phyloP scores from a whole-genome alignment of 2,113 vertebrate genomes.

The Sorex fumeus region DNA sequence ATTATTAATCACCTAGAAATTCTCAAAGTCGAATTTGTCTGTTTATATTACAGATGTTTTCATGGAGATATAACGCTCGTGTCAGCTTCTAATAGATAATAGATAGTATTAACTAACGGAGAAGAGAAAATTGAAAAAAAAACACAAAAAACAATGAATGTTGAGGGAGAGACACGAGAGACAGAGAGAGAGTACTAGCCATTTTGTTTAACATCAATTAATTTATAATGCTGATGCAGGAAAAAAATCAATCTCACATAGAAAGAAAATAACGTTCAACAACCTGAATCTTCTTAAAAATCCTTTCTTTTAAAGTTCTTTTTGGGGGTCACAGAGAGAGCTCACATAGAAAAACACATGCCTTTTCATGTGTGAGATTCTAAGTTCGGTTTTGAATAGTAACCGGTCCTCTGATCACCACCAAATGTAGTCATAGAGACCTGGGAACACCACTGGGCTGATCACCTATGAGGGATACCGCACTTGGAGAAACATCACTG shows the following conservation, averaged over 20 bases:
- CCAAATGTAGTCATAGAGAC: too few species aligned
- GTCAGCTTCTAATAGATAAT: background rate
- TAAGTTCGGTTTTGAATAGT: too few species aligned
- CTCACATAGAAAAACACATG: too few species aligned
- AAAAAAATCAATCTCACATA: background rate
- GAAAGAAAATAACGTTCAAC: background rate
- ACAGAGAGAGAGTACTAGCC: background rate
- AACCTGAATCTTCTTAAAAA: too few species aligned
- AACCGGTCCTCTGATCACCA: too few species aligned
- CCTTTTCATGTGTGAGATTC: too few species aligned
- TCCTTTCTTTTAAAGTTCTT: too few species aligned
- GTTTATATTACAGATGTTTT: background rate
- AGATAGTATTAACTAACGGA: background rate
- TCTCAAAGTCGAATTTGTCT: background rate
- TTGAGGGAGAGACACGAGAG: too few species aligned
- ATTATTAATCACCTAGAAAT: background rate
- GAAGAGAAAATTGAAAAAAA: background rate
- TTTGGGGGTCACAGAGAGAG: too few species aligned
- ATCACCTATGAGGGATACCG: too few species aligned
- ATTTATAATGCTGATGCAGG: background rate
- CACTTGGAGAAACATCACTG: too few species aligned
- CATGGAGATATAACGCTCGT: background rate
- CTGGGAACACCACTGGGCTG: too few species aligned
- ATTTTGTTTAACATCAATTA: background rate
- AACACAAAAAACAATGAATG: background rate